A percentile compares a stretch with the other conserved stretches of the same genome.
phyloP scores from a whole-genome alignment of 1,140 invertebrate genomes.

The Micrasema minimum region DNA sequence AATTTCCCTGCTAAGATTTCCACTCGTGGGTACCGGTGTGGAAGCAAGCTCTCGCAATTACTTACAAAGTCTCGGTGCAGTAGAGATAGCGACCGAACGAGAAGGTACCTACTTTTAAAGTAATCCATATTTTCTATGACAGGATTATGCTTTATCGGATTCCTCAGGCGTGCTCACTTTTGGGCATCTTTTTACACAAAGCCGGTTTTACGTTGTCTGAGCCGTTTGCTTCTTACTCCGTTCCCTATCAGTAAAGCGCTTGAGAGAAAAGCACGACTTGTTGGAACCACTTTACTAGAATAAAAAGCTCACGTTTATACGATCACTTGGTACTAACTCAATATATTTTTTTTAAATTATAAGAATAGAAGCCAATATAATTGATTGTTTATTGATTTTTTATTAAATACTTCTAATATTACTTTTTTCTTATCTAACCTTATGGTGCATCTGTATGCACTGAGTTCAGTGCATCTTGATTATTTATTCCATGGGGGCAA shows the following conservation, averaged over 20 bases:
- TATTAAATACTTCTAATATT: too few species aligned
- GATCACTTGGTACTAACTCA: too few species aligned
- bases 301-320: background rate
- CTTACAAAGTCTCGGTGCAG: constrained; percentile 46
- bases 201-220: constrained; percentile 37
- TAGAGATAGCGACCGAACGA: constrained; percentile 34
- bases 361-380: too few species aligned
- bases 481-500: too few species aligned
- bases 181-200: constrained; percentile 45
- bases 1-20: constrained; percentile 1
- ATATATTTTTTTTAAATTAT: too few species aligned
- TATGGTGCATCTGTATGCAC: too few species aligned
- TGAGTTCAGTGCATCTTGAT: too few species aligned
- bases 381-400: too few species aligned
- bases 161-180: constrained; percentile 48
- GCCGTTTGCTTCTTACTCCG: constrained; percentile 26
- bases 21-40: background rate
- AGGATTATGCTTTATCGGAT: constrained; percentile 52
- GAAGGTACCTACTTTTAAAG: constrained; percentile 42
- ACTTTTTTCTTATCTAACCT: too few species aligned
- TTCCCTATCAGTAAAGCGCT: constrained; percentile 1
- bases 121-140: constrained; percentile 54
- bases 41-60: constrained; percentile 43
- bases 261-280: constrained; percentile 5
- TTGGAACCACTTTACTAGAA: background rate